Conservation (phyloP, 1,140 invertebrate genomes). For the Pogonomyrmex californicus region DNA sequence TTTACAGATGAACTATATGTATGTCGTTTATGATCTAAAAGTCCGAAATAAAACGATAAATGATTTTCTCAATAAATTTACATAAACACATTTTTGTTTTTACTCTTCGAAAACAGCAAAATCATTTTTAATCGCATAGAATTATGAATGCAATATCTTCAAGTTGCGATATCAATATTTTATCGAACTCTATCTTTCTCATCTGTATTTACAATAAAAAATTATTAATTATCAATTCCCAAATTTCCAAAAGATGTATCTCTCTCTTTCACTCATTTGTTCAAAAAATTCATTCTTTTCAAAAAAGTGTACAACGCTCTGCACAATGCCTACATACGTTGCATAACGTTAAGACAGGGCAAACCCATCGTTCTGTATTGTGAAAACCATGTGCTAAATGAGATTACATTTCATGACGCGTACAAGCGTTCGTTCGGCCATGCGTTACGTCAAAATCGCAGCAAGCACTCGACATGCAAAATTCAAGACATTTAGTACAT, state of each 20-base stretch:
- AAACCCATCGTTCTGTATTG: conserved; percentile 14
- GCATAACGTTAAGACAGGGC: conserved; percentile 25
- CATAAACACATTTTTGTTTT: background rate
- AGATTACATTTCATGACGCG: conserved; percentile 34
- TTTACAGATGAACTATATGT: background rate
- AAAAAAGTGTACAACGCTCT: conserved; percentile 3
- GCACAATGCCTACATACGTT: background rate
- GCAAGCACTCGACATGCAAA: conserved; percentile 45
- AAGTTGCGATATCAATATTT: background rate
- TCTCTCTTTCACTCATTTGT: background rate
- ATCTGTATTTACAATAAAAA: background rate
- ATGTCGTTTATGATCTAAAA: background rate
- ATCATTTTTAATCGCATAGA: background rate
- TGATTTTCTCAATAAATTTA: background rate
- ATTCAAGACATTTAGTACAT: conserved; percentile 54
- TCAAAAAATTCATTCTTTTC: background rate
- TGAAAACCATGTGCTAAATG: conserved; percentile 50
- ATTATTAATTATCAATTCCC: background rate
- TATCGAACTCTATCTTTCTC: background rate
- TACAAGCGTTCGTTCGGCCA: conserved; percentile 25
- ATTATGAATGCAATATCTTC: background rate
- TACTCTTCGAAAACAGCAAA: background rate
- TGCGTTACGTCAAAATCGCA: conserved; percentile 45
- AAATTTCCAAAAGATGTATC: background rate
- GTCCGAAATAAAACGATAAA: background rate